phyloP scores from a whole-genome alignment of 2,888 invertebrate genomes.

The Mimumesa dahlbomi region DNA sequence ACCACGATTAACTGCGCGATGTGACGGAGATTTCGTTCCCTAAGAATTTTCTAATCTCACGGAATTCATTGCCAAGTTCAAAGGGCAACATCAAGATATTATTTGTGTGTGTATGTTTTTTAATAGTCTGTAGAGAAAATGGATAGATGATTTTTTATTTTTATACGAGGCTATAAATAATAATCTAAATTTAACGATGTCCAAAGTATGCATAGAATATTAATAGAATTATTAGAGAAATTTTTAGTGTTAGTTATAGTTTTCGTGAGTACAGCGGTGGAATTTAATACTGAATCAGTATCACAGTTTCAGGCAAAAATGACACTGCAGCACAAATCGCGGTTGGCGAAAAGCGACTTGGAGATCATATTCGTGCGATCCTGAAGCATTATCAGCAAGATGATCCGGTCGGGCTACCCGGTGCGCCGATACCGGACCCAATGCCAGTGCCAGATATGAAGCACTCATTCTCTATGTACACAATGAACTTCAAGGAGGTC shows the following conservation, averaged over 20 bases:
- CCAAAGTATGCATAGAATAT: too few relatives aligned
- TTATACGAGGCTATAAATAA: too few relatives aligned
- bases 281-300: neutral
- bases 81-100: slow-evolving; percentile 10
- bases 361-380: slow-evolving; percentile 86
- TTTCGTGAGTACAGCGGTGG: too few relatives aligned
- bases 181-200: too few relatives aligned
- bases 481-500: slow-evolving; percentile 87
- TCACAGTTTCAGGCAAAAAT: slow-evolving; percentile 63
- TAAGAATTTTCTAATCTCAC: slow-evolving; percentile 19
- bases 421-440: slow-evolving; percentile 90
- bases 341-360: slow-evolving; percentile 85
- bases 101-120: too few relatives aligned
- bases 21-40: neutral
- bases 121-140: too few relatives aligned
- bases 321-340: slow-evolving; percentile 68
- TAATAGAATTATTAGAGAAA: too few relatives aligned
- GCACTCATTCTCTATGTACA: slow-evolving; percentile 86
- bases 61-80: slow-evolving; percentile 30
- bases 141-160: neutral
- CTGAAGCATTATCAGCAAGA: slow-evolving; percentile 90
- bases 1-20: too few relatives aligned
- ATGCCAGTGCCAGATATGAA: slow-evolving; percentile 89
- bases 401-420: slow-evolving; percentile 91
- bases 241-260: too few relatives aligned